Percentiles rank a stretch among this genome's conserved stretches.
Evolutionary conservation across 2,888 invertebrate species (phyloP).

Genomic region (Chaetogeoica ovagalla): DNA sequence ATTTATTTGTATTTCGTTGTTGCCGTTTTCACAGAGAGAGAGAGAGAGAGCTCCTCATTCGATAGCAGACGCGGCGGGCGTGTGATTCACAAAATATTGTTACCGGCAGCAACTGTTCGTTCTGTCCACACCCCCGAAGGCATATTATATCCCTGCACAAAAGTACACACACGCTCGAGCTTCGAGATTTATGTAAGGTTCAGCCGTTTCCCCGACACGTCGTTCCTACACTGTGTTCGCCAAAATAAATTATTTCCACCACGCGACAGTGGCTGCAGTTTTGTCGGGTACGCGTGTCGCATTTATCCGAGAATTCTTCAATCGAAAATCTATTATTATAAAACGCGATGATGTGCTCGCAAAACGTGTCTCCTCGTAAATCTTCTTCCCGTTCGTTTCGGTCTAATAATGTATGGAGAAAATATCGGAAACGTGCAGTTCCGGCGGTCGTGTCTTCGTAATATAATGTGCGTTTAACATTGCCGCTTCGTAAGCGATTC

Average conservation of each 20-base stretch:
- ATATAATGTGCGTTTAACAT: too few species aligned
- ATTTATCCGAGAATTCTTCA: constrained; percentile 3
- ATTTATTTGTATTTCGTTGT: too few species aligned
- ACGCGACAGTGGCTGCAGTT: background rate
- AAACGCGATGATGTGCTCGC: background rate
- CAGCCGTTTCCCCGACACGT: constrained; percentile 4
- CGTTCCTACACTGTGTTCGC: background rate
- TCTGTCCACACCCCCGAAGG: too few species aligned
- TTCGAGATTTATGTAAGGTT: constrained; percentile 24
- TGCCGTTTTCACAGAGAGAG: too few species aligned
- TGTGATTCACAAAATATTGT: too few species aligned
- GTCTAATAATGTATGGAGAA: background rate
- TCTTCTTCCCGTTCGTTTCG: background rate
- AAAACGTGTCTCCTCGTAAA: background rate
- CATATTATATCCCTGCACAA: background rate
- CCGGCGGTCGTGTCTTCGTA: too few species aligned
- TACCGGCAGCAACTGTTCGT: too few species aligned
- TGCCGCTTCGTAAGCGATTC: too few species aligned
- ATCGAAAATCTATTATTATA: background rate
- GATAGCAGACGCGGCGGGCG: too few species aligned
- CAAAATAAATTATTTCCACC: constrained; percentile 23
- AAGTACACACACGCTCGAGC: constrained; percentile 5
- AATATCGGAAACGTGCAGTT: background rate
- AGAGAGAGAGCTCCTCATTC: too few species aligned
- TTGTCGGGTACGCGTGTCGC: background rate